Percentiles rank a stretch among this genome's conserved stretches.
These are phyloP conservation scores for Calosoma granatense DNA, from an alignment of 1,140 invertebrate species.

Conservation along the genomic window DNA sequence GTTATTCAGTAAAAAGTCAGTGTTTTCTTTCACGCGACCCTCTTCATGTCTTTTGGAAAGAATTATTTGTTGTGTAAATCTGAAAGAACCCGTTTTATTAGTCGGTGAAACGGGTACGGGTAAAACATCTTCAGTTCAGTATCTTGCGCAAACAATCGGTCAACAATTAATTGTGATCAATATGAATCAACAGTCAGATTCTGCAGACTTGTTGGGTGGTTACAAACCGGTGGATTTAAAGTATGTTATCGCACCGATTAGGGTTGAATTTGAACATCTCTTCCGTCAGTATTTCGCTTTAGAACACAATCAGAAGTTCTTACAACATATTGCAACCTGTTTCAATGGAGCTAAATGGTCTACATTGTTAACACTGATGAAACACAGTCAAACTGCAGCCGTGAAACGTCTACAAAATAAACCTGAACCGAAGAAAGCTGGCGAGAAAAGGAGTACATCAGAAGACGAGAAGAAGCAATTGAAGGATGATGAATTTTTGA, in stretches of 20 bases:
- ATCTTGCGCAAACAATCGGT: constrained; percentile 72
- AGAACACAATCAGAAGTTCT: constrained; percentile 75
- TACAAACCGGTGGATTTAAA: constrained; percentile 93
- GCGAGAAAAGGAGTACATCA: constrained; percentile 16
- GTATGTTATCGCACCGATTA: constrained; percentile 69
- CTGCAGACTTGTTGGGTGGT: constrained; percentile 89
- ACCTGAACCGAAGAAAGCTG: constrained; percentile 22
- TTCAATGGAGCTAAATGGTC: constrained; percentile 63
- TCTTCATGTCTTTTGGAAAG: constrained; percentile 76
- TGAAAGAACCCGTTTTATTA: constrained; percentile 84
- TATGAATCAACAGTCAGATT: constrained; percentile 98
- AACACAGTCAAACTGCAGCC: constrained; percentile 59
- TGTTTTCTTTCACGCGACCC: constrained; percentile 72
- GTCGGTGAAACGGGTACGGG: constrained; percentile 98
- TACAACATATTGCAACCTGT: constrained; percentile 66
- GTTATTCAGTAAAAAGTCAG: constrained; percentile 36
- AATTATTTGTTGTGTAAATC: constrained; percentile 67
- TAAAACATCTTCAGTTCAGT: constrained; percentile 95
- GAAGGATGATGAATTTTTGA: constrained; percentile 32
- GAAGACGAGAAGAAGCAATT: constrained; percentile 18
- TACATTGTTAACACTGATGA: constrained; percentile 65
- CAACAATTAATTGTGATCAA: constrained; percentile 92
- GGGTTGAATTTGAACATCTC: constrained; percentile 74
- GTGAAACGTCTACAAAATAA: constrained; percentile 41
- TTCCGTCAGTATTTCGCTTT: constrained; percentile 71